Conservation (phyloP, 2,113 vertebrate species). For the Corythaixoides concolor region DNA sequence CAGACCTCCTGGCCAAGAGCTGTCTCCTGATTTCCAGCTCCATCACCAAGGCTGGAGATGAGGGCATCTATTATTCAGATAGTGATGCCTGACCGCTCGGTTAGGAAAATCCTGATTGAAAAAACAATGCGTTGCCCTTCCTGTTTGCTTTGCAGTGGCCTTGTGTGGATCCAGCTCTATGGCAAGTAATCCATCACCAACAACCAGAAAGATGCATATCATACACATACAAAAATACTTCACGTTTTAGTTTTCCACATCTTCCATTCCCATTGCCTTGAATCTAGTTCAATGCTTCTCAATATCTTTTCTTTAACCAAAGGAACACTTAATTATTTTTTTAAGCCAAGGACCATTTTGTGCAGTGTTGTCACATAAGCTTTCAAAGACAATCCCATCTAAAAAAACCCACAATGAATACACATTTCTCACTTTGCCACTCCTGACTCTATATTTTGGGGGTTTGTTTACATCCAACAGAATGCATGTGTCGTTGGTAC, state of each 20-base stretch:
- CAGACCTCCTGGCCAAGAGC: background rate
- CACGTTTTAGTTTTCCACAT: background rate
- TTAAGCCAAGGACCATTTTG: background rate
- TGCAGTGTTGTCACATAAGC: background rate
- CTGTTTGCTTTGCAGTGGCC: conserved; percentile 48
- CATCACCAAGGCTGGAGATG: background rate
- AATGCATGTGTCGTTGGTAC: background rate
- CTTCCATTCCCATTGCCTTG: background rate
- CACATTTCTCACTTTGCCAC: background rate
- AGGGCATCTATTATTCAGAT: background rate
- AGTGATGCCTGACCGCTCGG: background rate
- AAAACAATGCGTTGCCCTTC: background rate
- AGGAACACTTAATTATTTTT: background rate
- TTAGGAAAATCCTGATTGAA: conserved; percentile 4
- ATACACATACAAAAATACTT: background rate
- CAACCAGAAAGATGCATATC: background rate
- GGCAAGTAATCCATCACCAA: background rate
- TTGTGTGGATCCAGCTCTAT: background rate
- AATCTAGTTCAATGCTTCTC: background rate
- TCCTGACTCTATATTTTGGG: background rate
- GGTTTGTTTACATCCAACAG: background rate
- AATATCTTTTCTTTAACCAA: background rate
- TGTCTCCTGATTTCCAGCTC: background rate
- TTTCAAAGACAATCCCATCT: background rate
- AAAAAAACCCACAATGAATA: background rate